Conservation (phyloP, 1,140 invertebrate species). For the Bombus ignitus region DNA sequence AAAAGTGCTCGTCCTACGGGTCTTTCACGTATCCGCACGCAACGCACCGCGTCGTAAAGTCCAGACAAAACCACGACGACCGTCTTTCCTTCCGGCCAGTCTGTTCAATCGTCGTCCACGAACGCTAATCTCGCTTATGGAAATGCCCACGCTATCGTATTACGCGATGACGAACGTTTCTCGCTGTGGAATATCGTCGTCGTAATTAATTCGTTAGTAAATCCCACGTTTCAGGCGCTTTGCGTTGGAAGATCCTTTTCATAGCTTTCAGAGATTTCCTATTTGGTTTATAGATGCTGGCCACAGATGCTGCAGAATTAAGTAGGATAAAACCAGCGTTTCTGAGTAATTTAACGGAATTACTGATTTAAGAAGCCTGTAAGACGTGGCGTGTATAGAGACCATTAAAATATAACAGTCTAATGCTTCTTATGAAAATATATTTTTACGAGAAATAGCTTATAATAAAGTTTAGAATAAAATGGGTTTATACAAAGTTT, state of each 20-base stretch:
- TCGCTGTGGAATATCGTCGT: background rate
- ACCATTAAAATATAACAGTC: background rate
- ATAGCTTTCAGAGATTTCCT: background rate
- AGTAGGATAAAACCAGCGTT: background rate
- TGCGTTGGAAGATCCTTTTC: conserved; percentile 2
- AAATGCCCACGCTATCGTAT: conserved; percentile 15
- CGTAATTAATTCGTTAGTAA: conserved; percentile 15
- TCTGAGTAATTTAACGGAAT: background rate
- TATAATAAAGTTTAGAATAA: no score
- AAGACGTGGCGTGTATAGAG: background rate
- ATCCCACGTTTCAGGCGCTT: background rate
- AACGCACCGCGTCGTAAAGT: conserved; percentile 24
- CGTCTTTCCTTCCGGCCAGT: background rate
- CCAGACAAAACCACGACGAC: background rate
- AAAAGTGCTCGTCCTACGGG: conserved; percentile 67
- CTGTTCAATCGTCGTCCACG: background rate
- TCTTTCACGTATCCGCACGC: conserved; percentile 12
- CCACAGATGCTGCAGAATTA: background rate
- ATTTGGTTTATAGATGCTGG: background rate
- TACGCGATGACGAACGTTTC: background rate
- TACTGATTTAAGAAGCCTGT: background rate
- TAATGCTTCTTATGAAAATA: no score
- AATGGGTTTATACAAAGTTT: background rate
- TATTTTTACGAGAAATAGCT: no score
- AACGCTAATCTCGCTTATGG: conserved; percentile 3